phyloP scores from a whole-genome alignment of 2,888 invertebrate species.

The Drosophila putrida region DNA sequence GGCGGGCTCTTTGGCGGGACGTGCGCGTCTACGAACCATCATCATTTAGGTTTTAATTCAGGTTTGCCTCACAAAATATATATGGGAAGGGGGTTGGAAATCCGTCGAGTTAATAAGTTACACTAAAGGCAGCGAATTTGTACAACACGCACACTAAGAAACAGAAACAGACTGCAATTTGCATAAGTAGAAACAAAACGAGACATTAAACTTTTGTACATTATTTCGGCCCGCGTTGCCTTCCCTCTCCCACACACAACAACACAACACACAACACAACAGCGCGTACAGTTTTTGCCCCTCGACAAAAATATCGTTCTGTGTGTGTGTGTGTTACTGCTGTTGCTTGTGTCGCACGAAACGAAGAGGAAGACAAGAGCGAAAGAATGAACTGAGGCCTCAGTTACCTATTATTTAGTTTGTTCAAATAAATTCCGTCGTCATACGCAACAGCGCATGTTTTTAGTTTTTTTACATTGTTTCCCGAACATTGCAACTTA shows the following conservation, averaged over 20 bases:
- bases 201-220: conserved; percentile 61
- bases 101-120: conserved; percentile 50
- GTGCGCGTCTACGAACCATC: conserved; percentile 82
- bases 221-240: conserved; percentile 34
- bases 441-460: conserved; percentile 62
- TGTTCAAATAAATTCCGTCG: conserved; percentile 35
- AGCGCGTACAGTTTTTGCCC: conserved; percentile 76
- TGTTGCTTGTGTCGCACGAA: conserved; percentile 66
- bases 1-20: conserved; percentile 66
- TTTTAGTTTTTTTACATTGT: conserved; percentile 48
- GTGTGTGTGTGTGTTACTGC: conserved; percentile 41
- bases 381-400: conserved; percentile 63
- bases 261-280: conserved; percentile 24
- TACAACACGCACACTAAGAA: conserved; percentile 44
- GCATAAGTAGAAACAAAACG: conserved; percentile 60
- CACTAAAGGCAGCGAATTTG: conserved; percentile 52
- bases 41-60: conserved; percentile 55
- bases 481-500: conserved; percentile 53
- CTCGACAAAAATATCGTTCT: conserved; percentile 75
- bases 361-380: conserved; percentile 64
- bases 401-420: conserved; percentile 55
- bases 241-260: conserved; percentile 34
- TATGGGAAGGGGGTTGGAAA: conserved; percentile 33
- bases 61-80: conserved; percentile 17
- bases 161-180: conserved; percentile 67